A percentile compares a stretch with the other conserved stretches of the same genome.
Evolutionary conservation across 2,888 invertebrate species (phyloP).

Genomic region (Chrysolina americana): DNA sequence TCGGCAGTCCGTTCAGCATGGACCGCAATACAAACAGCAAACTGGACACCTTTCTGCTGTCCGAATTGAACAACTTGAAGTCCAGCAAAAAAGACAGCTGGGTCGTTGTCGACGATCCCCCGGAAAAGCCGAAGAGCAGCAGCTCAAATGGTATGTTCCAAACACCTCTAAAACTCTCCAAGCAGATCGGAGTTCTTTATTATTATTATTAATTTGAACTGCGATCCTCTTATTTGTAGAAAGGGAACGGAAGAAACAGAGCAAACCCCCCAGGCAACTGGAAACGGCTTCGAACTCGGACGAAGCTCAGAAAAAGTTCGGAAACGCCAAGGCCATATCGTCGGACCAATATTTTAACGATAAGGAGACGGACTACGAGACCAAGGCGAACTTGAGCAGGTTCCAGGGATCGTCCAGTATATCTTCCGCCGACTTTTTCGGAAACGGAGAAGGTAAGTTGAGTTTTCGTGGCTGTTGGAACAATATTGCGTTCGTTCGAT

Average conservation of each 20-base stretch:
- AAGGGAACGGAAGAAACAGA: slow-evolving; percentile 30
- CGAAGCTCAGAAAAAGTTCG: slow-evolving; percentile 95
- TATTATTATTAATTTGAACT: not conserved
- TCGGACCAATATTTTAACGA: slow-evolving; percentile 97
- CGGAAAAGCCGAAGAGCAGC: slow-evolving; percentile 52
- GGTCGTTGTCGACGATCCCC: slow-evolving; percentile 68
- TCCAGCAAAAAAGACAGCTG: slow-evolving; percentile 64
- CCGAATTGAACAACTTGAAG: slow-evolving; percentile 31
- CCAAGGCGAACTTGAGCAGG: slow-evolving; percentile 75
- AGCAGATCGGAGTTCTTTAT: too few species aligned
- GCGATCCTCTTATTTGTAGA: not conserved
- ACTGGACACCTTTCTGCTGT: slow-evolving; percentile 56
- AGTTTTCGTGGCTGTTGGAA: too few species aligned
- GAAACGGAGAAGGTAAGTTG: slow-evolving; percentile 61
- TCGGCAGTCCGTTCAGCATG: slow-evolving; percentile 72
- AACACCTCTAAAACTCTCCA: not conserved
- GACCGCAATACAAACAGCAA: slow-evolving; percentile 68
- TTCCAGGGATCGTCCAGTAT: slow-evolving; percentile 97
- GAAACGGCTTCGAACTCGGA: slow-evolving; percentile 67
- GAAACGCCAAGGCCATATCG: slow-evolving; percentile 96
- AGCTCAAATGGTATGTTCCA: slow-evolving; percentile 7
- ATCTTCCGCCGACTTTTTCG: slow-evolving; percentile 96
- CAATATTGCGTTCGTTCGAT: too few species aligned
- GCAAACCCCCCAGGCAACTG: slow-evolving; percentile 26
- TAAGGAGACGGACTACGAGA: slow-evolving; percentile 74